Conservation (phyloP, 2,113 vertebrate genomes). For the Charina bottae region DNA sequence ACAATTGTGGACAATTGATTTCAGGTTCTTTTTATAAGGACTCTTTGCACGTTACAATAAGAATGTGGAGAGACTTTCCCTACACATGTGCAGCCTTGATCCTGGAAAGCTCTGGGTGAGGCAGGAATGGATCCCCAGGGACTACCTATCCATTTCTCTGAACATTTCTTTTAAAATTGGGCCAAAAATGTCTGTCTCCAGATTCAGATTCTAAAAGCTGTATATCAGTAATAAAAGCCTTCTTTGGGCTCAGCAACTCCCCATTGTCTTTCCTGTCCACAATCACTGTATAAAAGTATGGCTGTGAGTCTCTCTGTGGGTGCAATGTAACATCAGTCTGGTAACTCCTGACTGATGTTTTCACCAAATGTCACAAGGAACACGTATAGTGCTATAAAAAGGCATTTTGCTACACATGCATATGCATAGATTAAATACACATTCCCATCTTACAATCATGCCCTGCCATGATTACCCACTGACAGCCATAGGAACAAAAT, state of each 20-base stretch:
- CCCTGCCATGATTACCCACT: conserved; percentile 23
- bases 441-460: not conserved
- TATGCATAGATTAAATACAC: too few relatives aligned
- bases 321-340: not conserved
- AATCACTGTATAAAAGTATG: not conserved
- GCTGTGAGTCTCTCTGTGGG: not conserved
- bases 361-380: conserved; percentile 3
- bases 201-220: not conserved
- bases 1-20: not conserved
- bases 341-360: not conserved
- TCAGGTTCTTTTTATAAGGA: not conserved
- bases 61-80: not conserved
- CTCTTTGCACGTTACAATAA: not conserved
- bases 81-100: not conserved
- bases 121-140: too few relatives aligned
- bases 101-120: too few relatives aligned
- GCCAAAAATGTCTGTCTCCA: not conserved
- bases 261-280: not conserved
- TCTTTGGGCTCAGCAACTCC: not conserved
- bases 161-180: not conserved
- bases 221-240: not conserved
- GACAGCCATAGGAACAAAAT: conserved; percentile 52
- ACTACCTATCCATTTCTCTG: not conserved
- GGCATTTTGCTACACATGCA: not conserved
- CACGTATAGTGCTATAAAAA: conserved; percentile 1